Evolutionary conservation across 2,888 invertebrate species (phyloP), one percentile per base, ranked within the genome.

Genomic region (Philonicus albiceps): DNA sequence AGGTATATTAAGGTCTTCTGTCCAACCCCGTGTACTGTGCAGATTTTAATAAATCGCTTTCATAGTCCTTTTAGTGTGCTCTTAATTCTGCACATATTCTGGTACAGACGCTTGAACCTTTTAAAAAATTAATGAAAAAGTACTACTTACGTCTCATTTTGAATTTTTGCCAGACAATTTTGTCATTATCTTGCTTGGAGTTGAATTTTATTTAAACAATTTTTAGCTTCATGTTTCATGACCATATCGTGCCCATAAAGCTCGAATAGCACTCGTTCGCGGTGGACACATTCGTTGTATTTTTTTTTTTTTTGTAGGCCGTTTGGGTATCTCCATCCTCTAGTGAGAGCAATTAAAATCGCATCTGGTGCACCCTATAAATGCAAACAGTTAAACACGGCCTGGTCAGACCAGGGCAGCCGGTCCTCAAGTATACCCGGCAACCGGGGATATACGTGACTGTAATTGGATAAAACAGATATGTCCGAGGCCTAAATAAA

Each of bases 401-500:
- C 55, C 55, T 27, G 64, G 8, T 64, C 11, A 7, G 22, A 2
- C 1, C 11, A 11, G 22, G 64, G 2, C 4, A 0, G 64, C 27
- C 22, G 64, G 27, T 0, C 31, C 22, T 22, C 80, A 49, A 16
- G 64, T 34, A 37, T 8, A 37, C 31, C 7, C 64, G 64, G 64
- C 64, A 19, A 27, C 34, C 11, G 11, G 55, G 55, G 37, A 64
- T 34, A 83, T 30, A 83, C 81, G 81, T 83, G 81, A 83, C 81
- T 83, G 81, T 83, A 83, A 83, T 83, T 83, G 81, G 81, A 83
- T 83, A 83, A 83, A 83, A 83, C 64, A 37, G 81, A 83, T 83
- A 55, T 55, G 81, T 34, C 64, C 81, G 64, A 83, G 22, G 81
- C 81, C 81, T 83, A 83, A 83, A 83, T 83, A 83, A 83, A 83